Base-by-base conservation (phyloP, 2,113 vertebrate genomes). In the Dendrocopos noguchii region DNA sequence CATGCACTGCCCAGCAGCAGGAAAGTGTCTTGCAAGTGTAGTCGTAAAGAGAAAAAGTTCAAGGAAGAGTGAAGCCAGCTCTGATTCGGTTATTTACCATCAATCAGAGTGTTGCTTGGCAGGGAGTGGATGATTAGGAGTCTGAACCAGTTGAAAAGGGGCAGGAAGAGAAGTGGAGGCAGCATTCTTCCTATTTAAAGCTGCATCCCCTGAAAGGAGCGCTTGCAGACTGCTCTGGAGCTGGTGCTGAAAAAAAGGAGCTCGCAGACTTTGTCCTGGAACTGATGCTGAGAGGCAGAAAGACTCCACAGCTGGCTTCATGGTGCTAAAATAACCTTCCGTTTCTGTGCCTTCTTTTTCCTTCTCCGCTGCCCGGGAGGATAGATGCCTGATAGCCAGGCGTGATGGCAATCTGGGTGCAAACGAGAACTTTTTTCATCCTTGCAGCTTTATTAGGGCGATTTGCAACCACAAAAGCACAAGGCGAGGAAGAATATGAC, bases 151-250 rank as follows among this genome's bases (percentile, higher is more conserved):
- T 97, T 96, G 97, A 96, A 98, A 98, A 97, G 98, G 98, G 98
- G 98, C 98, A 98, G 98, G 98, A 97, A 98, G 97, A 98, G 96
- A 97, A 97, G 97, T 96, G 97, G 97, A 98, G 98, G 97, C 98
- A 97, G 98, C 97, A 97, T 98, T 98, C 98, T 97, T 98, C 97
- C 97, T 98, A 98, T 98, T 98, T 98, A 98, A 98, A 98, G 98
- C 98, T 96, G 97, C 97, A 96, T 97, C 97, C 96, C 97, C 97
- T 95, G 97, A 92, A 97, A 97, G 96, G 97, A 97, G 93, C 57
- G 97, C 94, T 96, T 92, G 93, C 97, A 97, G 97, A 96, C 95
- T 91, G 96, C 92, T 85, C 96, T 67, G 96, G 97, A 96, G 96
- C 94, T 91, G 96, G 97, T 96, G 97, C 97, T 97, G 96, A 97